Evolutionary conservation across 2,113 vertebrate species (phyloP), one percentile per base, ranked within the genome.

Genomic region (Grantiella picta): DNA sequence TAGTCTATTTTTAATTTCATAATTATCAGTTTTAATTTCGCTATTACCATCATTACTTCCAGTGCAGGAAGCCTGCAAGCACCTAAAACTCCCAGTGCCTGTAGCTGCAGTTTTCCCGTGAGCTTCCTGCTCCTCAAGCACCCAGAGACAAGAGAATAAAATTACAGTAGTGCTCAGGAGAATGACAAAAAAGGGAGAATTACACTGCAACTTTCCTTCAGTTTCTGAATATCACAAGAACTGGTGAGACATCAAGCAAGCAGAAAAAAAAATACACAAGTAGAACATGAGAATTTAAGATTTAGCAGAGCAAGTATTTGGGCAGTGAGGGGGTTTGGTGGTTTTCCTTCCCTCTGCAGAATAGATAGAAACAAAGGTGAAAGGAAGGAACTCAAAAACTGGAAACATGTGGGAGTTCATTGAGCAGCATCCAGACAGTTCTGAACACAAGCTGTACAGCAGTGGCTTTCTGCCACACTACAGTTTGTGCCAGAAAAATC

Each of bases 291-390:
- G 64, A 60, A 50, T 35, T 73, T 31, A 23, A 83, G 29, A 56
- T 89, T 68, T 35, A 73, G 59, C 72, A 60, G 69, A 80, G 25
- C 59, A 64, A 29, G 5, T 38, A 7, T 50, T 54, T 64, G 68
- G 18, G 35, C 33, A 76, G 25, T 0, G 0, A 76, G 33, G 6
- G 9, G 7, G 2, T 4, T 18, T 47, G 38, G 45, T 47, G 15
- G 13, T 25, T 59, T 47, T 29, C 7, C 5, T 76, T 25, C 25
- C 49, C 56, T 33, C 70, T 49, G 13, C 35, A 54, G 70, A 70
- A 36, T 1, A 31, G 16, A 12, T 71, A 42, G 28, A 47, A 73
- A 82, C 15, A 50, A 60, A 75, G 31, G 50, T 21, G 28, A 71
- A 29, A 45, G 36, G 45, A 73, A 22, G 9, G 11, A 95, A 10